These are phyloP conservation scores for Escarpia spicata DNA, from an alignment of 2,888 invertebrate genomes.

Conservation along the genomic window DNA sequence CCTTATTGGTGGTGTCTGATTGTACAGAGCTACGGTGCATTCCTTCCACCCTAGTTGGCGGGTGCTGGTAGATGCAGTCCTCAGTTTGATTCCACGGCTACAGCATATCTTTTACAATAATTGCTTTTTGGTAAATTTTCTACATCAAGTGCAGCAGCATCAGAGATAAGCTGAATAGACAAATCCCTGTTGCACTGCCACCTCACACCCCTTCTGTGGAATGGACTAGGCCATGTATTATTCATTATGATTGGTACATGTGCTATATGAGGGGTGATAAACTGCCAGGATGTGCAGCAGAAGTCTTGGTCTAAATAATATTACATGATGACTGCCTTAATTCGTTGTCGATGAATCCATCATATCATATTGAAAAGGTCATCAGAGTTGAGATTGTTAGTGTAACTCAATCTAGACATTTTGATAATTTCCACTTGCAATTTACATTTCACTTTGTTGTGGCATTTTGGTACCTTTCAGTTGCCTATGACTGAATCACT, in stretches of 20 bases:
- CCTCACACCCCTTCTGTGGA: neutral
- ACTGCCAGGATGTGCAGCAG: neutral
- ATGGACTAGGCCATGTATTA: slow-evolving; percentile 9
- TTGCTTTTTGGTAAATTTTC: neutral
- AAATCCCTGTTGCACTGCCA: neutral
- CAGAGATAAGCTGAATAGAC: neutral
- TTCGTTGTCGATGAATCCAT: neutral
- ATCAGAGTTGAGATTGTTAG: neutral
- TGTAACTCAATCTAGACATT: neutral
- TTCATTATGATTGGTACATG: neutral
- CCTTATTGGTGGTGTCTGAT: no score
- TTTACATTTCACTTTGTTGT: neutral
- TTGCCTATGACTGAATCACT: neutral
- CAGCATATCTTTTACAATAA: neutral
- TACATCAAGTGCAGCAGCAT: neutral
- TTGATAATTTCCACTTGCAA: neutral
- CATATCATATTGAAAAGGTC: neutral
- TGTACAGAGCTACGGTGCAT: no score
- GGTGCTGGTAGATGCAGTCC: neutral
- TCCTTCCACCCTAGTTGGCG: no score
- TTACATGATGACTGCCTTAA: neutral
- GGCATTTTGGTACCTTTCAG: neutral
- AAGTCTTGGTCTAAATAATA: neutral
- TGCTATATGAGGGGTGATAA: neutral
- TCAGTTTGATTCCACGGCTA: neutral